Base-by-base conservation (phyloP, 2,888 invertebrate species). In the Limnephilus marmoratus region DNA sequence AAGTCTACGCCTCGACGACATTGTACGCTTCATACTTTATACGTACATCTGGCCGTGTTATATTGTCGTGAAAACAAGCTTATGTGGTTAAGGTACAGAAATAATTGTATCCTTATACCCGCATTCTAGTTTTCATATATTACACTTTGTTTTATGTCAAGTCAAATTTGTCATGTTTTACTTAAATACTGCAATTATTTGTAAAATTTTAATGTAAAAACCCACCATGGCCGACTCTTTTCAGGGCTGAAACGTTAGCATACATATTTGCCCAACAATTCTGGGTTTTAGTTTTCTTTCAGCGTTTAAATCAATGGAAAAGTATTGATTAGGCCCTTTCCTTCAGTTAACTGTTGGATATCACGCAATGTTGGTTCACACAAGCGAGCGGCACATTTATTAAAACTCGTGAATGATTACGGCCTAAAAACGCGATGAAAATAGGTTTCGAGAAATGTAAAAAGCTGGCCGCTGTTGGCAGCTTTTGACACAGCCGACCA, bases 231-330 rank as follows among this genome's bases (percentile, higher is more conserved):
- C 68, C 24, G 68, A 24, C 24, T 68, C 1, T 24, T 68, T 68
- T n/a, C 68, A 68, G 68, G 68, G n/a, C 68, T 68, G n/a, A 68
- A 68, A 68, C 68, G 68, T 68, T 68, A 24, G 4, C 68, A 68
- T 53, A 53, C 18, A 53, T 68, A 68, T 68, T 68, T 68, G n/a
- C 9, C n/a, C 68, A 68, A 68, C 68, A 9, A 68, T 68, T 68
- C n/a, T 9, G 68, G 24, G 24, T 68, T n/a, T 68, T 68, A 68
- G 68, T 7, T 68, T 68, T 68, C 68, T 68, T 68, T 68, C 68
- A 68, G n/a, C 49, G 31, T 86, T 86, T 45, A 45, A 86, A 86
- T 49, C 86, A 49, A 86, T 86, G 86, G 86, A 4, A 86, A 86
- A 86, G 49, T 86, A 86, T 86, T 49, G 86, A 86, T 86, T 29